These are phyloP conservation scores for Disparrhopalites patrizii DNA, from an alignment of 2,888 invertebrate genomes.

Conservation along the genomic window DNA sequence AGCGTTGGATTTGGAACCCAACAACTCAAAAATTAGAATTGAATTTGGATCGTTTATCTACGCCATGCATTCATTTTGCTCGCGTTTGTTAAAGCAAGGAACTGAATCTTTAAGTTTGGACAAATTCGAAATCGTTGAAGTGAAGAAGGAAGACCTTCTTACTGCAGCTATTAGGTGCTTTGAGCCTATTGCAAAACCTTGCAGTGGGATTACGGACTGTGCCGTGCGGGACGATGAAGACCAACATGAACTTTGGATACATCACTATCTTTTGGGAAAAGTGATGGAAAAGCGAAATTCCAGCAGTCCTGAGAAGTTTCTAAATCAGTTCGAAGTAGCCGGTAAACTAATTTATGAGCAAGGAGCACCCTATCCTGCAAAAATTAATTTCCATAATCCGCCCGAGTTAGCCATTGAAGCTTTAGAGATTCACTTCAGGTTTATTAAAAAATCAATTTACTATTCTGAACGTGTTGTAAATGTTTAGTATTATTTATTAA, in stretches of 20 bases:
- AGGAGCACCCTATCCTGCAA: slow-evolving; percentile 76
- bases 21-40: slow-evolving; percentile 75
- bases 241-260: slow-evolving; percentile 84
- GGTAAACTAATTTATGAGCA: slow-evolving; percentile 71
- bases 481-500: too few relatives aligned
- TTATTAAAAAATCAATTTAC: slow-evolving; percentile 1
- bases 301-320: slow-evolving; percentile 66
- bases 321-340: slow-evolving; percentile 74
- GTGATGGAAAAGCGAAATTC: slow-evolving; percentile 76
- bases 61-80: slow-evolving; percentile 83
- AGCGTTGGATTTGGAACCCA: slow-evolving; percentile 70
- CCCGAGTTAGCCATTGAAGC: slow-evolving; percentile 82
- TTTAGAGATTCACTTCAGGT: slow-evolving; percentile 60
- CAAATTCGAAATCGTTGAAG: slow-evolving; percentile 62
- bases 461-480: too few relatives aligned
- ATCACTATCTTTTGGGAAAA: slow-evolving; percentile 94
- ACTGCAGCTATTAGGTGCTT: slow-evolving; percentile 76
- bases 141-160: slow-evolving; percentile 73
- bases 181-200: slow-evolving; percentile 51
- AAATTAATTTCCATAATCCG: slow-evolving; percentile 79
- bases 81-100: slow-evolving; percentile 67
- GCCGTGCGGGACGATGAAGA: slow-evolving; percentile 53
- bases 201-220: slow-evolving; percentile 1
- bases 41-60: slow-evolving; percentile 90
- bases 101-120: slow-evolving; percentile 53